Base-by-base conservation (phyloP, 2,797 vertebrate genomes). In the Benthosema pterotum region DNA sequence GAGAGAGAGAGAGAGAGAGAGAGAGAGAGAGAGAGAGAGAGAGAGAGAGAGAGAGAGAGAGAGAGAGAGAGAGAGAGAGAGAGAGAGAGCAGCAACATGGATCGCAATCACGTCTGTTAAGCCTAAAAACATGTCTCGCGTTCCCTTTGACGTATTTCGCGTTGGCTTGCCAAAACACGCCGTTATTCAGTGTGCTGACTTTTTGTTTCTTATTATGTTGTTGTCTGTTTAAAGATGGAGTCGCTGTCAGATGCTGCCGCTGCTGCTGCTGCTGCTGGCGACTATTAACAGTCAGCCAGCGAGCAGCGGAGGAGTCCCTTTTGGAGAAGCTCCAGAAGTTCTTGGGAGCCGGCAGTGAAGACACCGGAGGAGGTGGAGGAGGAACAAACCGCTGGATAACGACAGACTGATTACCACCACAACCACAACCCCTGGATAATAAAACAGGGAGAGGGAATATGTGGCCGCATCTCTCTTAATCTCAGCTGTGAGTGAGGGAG, bases 401-500 rank as follows among this genome's bases (percentile, higher is more conserved):
- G 46, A 64, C 52, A 63, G 32, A 38, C 54, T 47, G 42, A 61
- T 11, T 62, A 57, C 49, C 22, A 22, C 18, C 28, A 58, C n/a
- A n/a, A n/a, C 22, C 5, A 38, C 48, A 14, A 69, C 56, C 46
- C 56, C n/a, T 48, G 70, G 74, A 67, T 62, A 14, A 4, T 63
- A 5, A 62, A 25, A 25, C 22, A 25, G 3, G 22, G 22, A 14
- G 1, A 51, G n/a, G 17, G 22, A 42, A 57, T 14, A 82, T 83
- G 83, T 75, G 84, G 80, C n/a, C n/a, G n/a, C 69, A 63, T 55
- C 57, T 49, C 66, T 16, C 52, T 49, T 42, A 2, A 47, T 50
- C 60, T 48, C 47, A 54, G 49, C 76, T 71, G 63, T 78, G 76
- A 66, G 61, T 67, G 69, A 57, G 71, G 18, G 63, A 75, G 71